These are phyloP conservation scores for Acronicta alni DNA, from an alignment of 2,888 invertebrate genomes.

Conservation along the genomic window DNA sequence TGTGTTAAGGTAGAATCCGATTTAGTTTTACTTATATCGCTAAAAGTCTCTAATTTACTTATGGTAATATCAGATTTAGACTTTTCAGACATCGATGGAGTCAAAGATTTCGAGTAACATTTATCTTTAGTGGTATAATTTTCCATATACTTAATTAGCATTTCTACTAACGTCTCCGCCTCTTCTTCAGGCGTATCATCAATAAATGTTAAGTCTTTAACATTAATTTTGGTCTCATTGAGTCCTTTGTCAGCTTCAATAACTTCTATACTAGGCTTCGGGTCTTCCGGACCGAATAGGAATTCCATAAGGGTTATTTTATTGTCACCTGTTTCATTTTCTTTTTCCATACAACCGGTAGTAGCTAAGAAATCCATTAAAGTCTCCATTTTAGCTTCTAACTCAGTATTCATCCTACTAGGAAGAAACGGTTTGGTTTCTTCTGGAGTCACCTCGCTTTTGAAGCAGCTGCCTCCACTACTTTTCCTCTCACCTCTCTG, in stretches of 20 bases:
- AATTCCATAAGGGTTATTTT: slow-evolving; percentile 87
- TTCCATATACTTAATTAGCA: slow-evolving; percentile 86
- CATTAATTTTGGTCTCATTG: slow-evolving; percentile 79
- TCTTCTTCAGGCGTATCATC: slow-evolving; percentile 85
- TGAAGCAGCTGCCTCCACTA: slow-evolving; percentile 83
- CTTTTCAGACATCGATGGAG: slow-evolving; percentile 82
- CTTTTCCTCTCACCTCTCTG: slow-evolving; percentile 82
- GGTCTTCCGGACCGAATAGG: slow-evolving; percentile 80
- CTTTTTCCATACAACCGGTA: slow-evolving; percentile 80
- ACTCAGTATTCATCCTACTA: slow-evolving; percentile 76
- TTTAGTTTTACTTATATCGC: slow-evolving; percentile 85
- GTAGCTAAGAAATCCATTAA: slow-evolving; percentile 84
- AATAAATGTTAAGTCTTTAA: slow-evolving; percentile 80
- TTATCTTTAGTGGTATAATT: slow-evolving; percentile 75
- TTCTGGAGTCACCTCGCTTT: slow-evolving; percentile 77
- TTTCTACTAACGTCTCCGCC: slow-evolving; percentile 81
- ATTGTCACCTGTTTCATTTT: slow-evolving; percentile 72
- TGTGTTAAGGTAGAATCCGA: slow-evolving; percentile 84
- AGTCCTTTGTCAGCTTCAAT: slow-evolving; percentile 70
- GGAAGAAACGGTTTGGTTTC: slow-evolving; percentile 72
- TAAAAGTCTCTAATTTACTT: slow-evolving; percentile 81
- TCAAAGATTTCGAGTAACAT: slow-evolving; percentile 72
- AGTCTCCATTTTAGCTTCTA: slow-evolving; percentile 87
- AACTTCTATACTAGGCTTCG: slow-evolving; percentile 75
- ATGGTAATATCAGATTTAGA: slow-evolving; percentile 85